Conservation (phyloP, 2,888 invertebrate species). For the Spilarctia lutea region DNA sequence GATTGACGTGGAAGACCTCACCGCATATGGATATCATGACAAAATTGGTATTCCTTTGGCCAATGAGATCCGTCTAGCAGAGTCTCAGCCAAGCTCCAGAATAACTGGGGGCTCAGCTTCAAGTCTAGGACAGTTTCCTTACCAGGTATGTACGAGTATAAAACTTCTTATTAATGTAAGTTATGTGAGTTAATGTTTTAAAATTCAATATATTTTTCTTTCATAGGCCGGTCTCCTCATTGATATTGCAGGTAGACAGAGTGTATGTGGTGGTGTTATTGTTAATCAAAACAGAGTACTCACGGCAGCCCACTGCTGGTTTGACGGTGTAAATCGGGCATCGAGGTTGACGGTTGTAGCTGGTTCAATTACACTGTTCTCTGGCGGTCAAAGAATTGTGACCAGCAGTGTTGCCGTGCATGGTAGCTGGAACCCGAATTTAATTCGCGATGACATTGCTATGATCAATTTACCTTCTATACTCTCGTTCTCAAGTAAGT, state of each 20-base stretch:
- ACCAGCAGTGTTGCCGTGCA: slow-evolving; percentile 4
- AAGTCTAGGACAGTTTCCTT: slow-evolving; percentile 44
- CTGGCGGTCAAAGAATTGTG: slow-evolving; percentile 5
- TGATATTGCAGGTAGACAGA: not conserved
- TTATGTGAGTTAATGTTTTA: not conserved
- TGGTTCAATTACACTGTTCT: slow-evolving; percentile 12
- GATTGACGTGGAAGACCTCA: slow-evolving; percentile 25
- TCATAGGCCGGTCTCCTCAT: slow-evolving; percentile 2
- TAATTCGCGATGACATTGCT: slow-evolving; percentile 16
- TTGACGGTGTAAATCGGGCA: slow-evolving; percentile 10
- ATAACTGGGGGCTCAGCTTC: slow-evolving; percentile 50
- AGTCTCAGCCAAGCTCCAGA: slow-evolving; percentile 31
- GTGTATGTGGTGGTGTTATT: slow-evolving; percentile 13
- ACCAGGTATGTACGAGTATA: slow-evolving; percentile 35
- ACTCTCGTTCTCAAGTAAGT: not conserved
- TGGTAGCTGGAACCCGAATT: slow-evolving; percentile 3
- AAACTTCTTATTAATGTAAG: not conserved
- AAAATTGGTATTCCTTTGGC: slow-evolving; percentile 50
- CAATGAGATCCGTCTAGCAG: slow-evolving; percentile 38
- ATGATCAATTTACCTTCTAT: not conserved
- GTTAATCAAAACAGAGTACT: not conserved
- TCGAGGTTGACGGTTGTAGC: not conserved
- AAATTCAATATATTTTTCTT: not conserved
- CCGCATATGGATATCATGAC: slow-evolving; percentile 47
- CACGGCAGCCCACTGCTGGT: slow-evolving; percentile 24